These are phyloP conservation scores for Drosophila neonasuta DNA, from an alignment of 2,888 invertebrate genomes.

Conservation along the genomic window DNA sequence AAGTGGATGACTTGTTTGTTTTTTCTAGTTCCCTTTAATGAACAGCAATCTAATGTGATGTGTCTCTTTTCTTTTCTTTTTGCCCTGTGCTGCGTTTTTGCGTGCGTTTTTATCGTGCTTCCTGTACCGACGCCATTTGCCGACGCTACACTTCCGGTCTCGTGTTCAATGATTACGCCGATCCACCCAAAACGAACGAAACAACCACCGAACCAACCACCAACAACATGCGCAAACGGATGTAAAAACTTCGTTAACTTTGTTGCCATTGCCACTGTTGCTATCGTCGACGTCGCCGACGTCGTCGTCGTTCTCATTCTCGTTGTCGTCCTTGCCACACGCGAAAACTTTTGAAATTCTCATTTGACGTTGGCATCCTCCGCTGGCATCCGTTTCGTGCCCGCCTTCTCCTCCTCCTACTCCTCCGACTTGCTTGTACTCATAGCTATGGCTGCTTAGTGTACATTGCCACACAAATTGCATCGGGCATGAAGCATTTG, in stretches of 20 bases:
- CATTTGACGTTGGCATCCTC: constrained; percentile 67
- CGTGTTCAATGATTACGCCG: constrained; percentile 77
- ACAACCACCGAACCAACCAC: constrained; percentile 56
- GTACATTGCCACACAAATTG: constrained; percentile 93
- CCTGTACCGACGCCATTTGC: constrained; percentile 77
- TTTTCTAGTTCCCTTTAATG: constrained; percentile 17
- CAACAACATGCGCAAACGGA: constrained; percentile 71
- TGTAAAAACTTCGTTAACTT: constrained; percentile 80
- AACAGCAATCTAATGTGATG: constrained; percentile 47
- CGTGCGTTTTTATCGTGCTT: constrained; percentile 77
- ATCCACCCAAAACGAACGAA: constrained; percentile 53
- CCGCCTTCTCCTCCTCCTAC: constrained; percentile 18
- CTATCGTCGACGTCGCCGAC: constrained; percentile 20
- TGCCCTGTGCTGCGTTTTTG: constrained; percentile 38
- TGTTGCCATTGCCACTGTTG: constrained; percentile 45
- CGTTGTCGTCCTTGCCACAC: constrained; percentile 48
- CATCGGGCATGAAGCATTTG: constrained; percentile 95
- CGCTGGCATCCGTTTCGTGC: constrained; percentile 50
- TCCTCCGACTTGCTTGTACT: constrained; percentile 6
- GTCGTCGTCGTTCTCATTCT: neutral
- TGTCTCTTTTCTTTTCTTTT: constrained; percentile 26
- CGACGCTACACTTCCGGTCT: constrained; percentile 79
- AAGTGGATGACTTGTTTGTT: constrained; percentile 40
- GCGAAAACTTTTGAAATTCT: constrained; percentile 70
- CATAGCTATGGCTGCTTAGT: constrained; percentile 91